Evolutionary conservation across 2,888 invertebrate species (phyloP).

Genomic region (Cistogaster globosa): DNA sequence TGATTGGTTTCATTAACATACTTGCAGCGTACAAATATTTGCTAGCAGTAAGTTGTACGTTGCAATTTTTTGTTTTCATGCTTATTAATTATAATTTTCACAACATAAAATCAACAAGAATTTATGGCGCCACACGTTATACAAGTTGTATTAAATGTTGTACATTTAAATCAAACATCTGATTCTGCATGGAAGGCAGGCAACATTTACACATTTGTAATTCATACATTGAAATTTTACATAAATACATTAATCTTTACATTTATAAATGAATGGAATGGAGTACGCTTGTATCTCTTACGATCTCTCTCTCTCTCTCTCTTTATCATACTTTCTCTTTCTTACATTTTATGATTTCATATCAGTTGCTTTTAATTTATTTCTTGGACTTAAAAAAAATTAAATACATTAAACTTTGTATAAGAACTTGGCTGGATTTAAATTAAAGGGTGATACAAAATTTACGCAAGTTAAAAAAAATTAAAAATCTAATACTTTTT

Average conservation of each 20-base stretch:
- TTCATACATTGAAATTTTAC: constrained; percentile 36
- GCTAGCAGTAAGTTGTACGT: not conserved
- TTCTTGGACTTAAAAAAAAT: constrained; percentile 28
- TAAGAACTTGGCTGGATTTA: not conserved
- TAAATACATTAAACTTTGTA: constrained; percentile 66
- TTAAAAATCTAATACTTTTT: too few species aligned
- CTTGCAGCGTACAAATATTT: constrained; percentile 1
- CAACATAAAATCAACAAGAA: constrained; percentile 67
- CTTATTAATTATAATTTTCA: constrained; percentile 66
- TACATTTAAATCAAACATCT: constrained; percentile 71
- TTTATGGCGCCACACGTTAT: constrained; percentile 72
- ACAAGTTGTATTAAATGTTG: constrained; percentile 67
- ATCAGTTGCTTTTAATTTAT: constrained; percentile 32
- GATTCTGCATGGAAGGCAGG: constrained; percentile 61
- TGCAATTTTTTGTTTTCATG: constrained; percentile 68
- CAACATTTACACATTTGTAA: constrained; percentile 25
- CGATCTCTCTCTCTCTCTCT: not conserved
- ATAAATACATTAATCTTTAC: constrained; percentile 20
- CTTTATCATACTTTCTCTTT: not conserved
- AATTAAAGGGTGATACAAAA: too few species aligned
- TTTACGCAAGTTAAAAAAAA: too few species aligned
- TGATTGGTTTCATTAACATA: constrained; percentile 11
- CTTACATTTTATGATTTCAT: constrained; percentile 9
- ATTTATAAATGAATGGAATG: too few species aligned
- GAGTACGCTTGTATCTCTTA: not conserved